phyloP scores from a whole-genome alignment of 2,113 vertebrate species.

The Hippopotamus amphibius region DNA sequence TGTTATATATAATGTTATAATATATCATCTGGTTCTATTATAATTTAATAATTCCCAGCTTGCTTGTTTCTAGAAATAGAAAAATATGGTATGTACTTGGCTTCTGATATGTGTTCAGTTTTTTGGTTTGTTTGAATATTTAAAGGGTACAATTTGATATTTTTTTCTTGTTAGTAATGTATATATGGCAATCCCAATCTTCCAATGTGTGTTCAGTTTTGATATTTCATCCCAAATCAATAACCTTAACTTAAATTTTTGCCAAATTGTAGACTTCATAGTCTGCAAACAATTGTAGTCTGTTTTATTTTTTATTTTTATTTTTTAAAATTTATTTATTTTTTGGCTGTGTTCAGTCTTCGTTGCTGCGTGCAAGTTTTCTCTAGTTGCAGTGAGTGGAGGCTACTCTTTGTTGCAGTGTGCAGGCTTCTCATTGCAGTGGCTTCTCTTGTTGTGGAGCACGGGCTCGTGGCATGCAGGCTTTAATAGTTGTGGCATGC shows the following conservation, averaged over 20 bases:
- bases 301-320: background rate
- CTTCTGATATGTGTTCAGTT: background rate
- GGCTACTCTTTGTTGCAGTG: too few relatives aligned
- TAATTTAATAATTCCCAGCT: slow-evolving; percentile 39
- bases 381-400: too few relatives aligned
- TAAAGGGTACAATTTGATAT: too few relatives aligned
- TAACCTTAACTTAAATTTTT: slow-evolving; percentile 51
- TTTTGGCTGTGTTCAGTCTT: too few relatives aligned
- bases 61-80: slow-evolving; percentile 55
- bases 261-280: background rate
- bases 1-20: background rate
- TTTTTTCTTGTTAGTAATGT: too few relatives aligned
- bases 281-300: background rate
- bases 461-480: too few relatives aligned
- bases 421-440: too few relatives aligned
- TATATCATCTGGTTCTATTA: background rate
- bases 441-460: too few relatives aligned
- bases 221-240: slow-evolving; percentile 35
- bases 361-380: too few relatives aligned
- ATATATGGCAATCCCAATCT: background rate
- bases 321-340: too few relatives aligned
- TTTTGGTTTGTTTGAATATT: background rate
- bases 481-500: too few relatives aligned
- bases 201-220: background rate
- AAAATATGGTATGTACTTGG: slow-evolving; percentile 44